phyloP scores from a whole-genome alignment of 2,113 vertebrate species.

The Salminus brasiliensis region DNA sequence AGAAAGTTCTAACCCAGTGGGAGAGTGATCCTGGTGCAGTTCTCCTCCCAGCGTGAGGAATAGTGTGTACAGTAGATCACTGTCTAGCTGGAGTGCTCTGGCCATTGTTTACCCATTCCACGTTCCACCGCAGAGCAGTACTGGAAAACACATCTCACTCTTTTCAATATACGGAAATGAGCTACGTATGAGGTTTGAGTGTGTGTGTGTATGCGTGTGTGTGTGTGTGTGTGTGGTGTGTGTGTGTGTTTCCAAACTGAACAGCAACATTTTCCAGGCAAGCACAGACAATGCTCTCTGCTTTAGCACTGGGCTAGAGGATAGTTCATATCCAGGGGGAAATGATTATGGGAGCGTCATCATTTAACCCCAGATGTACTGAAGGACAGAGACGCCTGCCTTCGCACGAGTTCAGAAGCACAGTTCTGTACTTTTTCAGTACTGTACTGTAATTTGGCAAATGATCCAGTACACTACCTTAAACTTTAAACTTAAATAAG shows the following conservation, averaged over 20 bases:
- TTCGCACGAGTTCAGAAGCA: no score
- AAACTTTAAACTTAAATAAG: no score
- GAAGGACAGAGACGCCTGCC: no score
- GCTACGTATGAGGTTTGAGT: conserved; percentile 43
- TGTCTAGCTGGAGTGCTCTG: conserved; percentile 28
- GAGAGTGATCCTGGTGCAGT: background rate
- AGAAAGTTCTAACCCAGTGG: background rate
- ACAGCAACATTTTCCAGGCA: conserved; percentile 69
- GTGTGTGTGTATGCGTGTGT: conserved; percentile 44
- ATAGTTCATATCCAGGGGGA: conserved; percentile 31
- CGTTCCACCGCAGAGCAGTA: conserved; percentile 44
- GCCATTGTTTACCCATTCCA: conserved; percentile 26
- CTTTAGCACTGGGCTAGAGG: conserved; percentile 49
- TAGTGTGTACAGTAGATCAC: background rate
- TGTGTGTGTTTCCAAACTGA: conserved; percentile 60
- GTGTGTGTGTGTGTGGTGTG: background rate
- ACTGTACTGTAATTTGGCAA: no score
- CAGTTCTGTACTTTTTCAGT: no score
- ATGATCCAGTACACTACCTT: no score
- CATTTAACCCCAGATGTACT: background rate
- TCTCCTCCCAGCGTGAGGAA: background rate
- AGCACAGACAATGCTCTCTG: conserved; percentile 62
- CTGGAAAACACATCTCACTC: conserved; percentile 58
- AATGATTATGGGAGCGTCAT: background rate
- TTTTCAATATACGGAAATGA: conserved; percentile 66